phyloP scores from a whole-genome alignment of 2,113 vertebrate genomes.

The Alethe diademata region DNA sequence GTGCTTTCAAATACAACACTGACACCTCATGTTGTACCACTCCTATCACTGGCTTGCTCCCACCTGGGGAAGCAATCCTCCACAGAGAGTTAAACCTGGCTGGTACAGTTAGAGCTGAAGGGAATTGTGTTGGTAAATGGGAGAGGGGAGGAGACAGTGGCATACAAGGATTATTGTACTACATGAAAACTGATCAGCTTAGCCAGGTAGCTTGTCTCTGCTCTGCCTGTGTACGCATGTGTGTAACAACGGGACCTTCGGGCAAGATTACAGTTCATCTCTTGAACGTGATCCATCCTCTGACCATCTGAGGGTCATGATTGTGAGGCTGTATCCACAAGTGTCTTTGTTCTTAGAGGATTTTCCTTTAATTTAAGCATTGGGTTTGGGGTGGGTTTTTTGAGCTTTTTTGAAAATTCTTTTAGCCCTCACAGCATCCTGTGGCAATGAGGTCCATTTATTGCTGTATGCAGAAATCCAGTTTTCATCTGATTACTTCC shows the following conservation, averaged over 20 bases:
- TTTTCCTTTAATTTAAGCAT: not conserved
- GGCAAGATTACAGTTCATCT: not conserved
- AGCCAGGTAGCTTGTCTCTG: not conserved
- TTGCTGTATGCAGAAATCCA: not conserved
- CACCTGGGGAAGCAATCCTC: not conserved
- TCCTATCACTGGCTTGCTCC: not conserved
- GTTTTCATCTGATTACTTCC: not conserved
- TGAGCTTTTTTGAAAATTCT: not conserved
- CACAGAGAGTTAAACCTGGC: not conserved
- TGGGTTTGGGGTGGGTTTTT: not conserved
- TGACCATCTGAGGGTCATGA: not conserved
- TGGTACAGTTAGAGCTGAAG: not conserved
- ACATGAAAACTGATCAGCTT: not conserved
- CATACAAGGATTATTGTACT: not conserved
- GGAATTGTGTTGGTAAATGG: too few relatives aligned
- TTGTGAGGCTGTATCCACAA: not conserved
- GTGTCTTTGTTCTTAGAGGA: not conserved
- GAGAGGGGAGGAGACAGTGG: not conserved
- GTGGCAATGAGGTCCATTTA: not conserved
- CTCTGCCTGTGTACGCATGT: not conserved
- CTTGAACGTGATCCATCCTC: accelerated
- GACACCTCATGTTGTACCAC: not conserved
- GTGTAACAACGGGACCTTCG: accelerated
- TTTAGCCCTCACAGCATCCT: not conserved
- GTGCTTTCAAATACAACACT: not conserved